Base-by-base conservation (phyloP, 2,797 vertebrate species). In the Ispidina lecontei region DNA sequence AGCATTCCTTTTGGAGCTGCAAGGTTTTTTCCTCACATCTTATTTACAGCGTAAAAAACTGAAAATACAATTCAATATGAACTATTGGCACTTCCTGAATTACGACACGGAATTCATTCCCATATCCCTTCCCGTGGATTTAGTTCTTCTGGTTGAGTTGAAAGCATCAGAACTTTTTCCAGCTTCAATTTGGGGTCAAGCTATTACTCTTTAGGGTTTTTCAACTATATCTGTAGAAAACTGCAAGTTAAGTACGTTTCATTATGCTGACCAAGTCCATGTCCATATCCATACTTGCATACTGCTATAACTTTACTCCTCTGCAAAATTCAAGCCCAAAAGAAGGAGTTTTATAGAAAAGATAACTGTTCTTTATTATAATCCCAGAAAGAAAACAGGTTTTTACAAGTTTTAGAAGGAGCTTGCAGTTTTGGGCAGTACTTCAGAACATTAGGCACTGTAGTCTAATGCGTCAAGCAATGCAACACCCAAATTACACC, bases 301-400 rank as follows among this genome's bases (percentile, higher is more conserved):
- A 65, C 46, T 47, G 41, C 35, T 39, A 58, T 14, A 31, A 92
- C 60, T 52, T 28, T 56, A 90, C 33, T 68, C 37, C 35, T 59
- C 54, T 26, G 23, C 23, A 83, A 80, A 68, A 79, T 55, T 89
- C 84, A 85, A 75, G 74, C 39, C 22, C 46, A 59, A 75, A 39
- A 80, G 26, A 80, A 10, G 9, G n/a, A 75, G 60, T 77, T 77
- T 85, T 87, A 1, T 85, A 81, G 4, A 84, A 94, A 94, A 94
- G 6, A 54, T 69, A n/a, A 81, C 19, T 16, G n/a, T 65, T 37
- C 77, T 51, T 60, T 85, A 73, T 68, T 69, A 26, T 41, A 5
- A 69, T 33, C 35, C 4, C 35, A 79, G 37, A 93, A 70, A 56
- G 19, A 62, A 84, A 93, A 65, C 7, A 72, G 35, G 16, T n/a